Base-by-base conservation (phyloP, 2,113 vertebrate species). In the cat (Felis catus) region DNA sequence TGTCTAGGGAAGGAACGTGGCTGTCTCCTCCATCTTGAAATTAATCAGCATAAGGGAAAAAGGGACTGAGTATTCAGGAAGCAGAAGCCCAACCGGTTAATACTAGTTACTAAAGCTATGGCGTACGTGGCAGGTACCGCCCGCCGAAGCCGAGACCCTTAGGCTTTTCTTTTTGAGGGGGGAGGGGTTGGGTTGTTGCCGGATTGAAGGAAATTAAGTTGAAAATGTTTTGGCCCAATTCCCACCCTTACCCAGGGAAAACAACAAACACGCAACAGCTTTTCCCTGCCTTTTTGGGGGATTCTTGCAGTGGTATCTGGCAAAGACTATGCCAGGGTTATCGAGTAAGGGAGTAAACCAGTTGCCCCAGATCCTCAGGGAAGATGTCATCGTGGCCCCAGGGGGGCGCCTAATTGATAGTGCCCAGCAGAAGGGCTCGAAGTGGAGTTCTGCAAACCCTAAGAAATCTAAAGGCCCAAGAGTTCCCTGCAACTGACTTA, bases 61-160 rank as follows among this genome's bases (percentile, higher is more conserved):
- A 65, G 70, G 96, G 98, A 97, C 95, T 78, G 97, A 97, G 98
- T 89, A 89, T 98, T 97, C 97, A 97, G 97, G 98, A 98, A 98
- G 94, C 98, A 98, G 97, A 97, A 98, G 97, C 97, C 98, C 98
- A 98, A 98, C 97, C 98, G 97, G 98, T 97, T 98, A 97, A 98
- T 98, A 98, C 97, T 98, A 98, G 98, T 97, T 97, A 96, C 97
- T 92, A 94, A 96, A 98, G 80, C 97, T 96, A 87, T n/a, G 97
- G 97, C 95, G 92, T 98, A 98, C 98, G 97, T 98, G 97, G 98
- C 98, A 98, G 98, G 97, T 97, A 98, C 96, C 96, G 98, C 97
- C 97, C 94, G 97, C 95, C 96, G 89, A 93, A 94, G 94, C 95
- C 7, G n/a, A 88, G 97, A 98, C 98, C 97, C 97, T 96, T 41